phyloP scores from a whole-genome alignment of 2,888 invertebrate genomes.

The Stenchaetothrips biformis region DNA sequence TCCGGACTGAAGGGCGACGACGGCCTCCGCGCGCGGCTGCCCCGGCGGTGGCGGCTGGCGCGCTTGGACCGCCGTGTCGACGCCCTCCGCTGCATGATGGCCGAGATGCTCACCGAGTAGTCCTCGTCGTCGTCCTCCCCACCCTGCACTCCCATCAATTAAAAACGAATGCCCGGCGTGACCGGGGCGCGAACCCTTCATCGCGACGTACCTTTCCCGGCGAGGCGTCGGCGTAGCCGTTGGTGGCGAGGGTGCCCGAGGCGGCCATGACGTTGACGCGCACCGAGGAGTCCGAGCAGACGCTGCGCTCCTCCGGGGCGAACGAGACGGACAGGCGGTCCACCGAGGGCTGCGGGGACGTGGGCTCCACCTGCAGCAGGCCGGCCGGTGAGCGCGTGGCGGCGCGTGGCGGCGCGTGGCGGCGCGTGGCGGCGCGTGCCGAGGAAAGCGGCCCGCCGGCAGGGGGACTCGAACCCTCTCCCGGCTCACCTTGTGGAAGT shows the following conservation, averaged over 20 bases:
- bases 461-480: no score
- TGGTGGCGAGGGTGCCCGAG: slow-evolving; percentile 47
- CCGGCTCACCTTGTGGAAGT: slow-evolving; percentile 4
- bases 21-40: slow-evolving; percentile 30
- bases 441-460: no score
- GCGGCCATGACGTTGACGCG: slow-evolving; percentile 46
- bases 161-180: no score
- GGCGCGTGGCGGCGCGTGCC: slow-evolving; percentile 27
- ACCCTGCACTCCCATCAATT: slow-evolving; percentile 49
- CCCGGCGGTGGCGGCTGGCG: not conserved
- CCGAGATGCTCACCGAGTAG: slow-evolving; percentile 79
- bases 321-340: slow-evolving; percentile 69
- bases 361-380: slow-evolving; percentile 49
- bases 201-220: no score
- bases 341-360: slow-evolving; percentile 64
- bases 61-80: slow-evolving; percentile 63
- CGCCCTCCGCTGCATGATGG: slow-evolving; percentile 73
- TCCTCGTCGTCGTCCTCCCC: slow-evolving; percentile 70
- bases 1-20: slow-evolving; percentile 53
- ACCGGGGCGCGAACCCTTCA: no score
- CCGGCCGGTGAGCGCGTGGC: not conserved
- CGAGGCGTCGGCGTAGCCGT: slow-evolving; percentile 46
- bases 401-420: not conserved
- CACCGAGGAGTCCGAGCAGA: slow-evolving; percentile 40
- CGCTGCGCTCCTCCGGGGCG: slow-evolving; percentile 55